phyloP scores from a whole-genome alignment of 1,140 invertebrate genomes.

The Epicauta chinensis region DNA sequence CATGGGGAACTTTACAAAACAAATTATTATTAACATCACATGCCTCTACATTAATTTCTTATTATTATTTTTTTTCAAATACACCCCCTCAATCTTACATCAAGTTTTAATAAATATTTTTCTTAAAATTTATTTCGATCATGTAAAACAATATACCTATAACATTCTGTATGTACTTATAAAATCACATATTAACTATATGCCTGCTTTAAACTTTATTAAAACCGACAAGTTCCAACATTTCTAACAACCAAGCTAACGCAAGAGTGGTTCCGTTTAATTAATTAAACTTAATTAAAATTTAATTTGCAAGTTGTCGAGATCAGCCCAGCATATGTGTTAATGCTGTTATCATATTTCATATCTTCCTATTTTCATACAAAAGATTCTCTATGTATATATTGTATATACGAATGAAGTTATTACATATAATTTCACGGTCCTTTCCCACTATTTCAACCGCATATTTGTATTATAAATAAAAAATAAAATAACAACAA shows the following conservation, averaged over 20 bases:
- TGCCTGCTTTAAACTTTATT: constrained; percentile 13
- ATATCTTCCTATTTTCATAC: constrained; percentile 4
- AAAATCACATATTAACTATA: constrained; percentile 15
- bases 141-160: too few species aligned
- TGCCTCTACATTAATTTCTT: too few species aligned
- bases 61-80: too few species aligned
- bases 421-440: constrained; percentile 12
- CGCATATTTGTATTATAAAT: too few species aligned
- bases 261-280: constrained; percentile 23
- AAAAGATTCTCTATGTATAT: too few species aligned
- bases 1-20: too few species aligned
- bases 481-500: too few species aligned
- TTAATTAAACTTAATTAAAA: constrained; percentile 29
- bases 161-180: background rate
- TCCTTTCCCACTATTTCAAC: background rate
- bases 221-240: constrained; percentile 20
- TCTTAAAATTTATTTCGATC: background rate
- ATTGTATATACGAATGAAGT: too few species aligned
- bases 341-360: constrained; percentile 16
- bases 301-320: constrained; percentile 26
- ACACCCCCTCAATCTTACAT: too few species aligned
- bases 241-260: constrained; percentile 16
- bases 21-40: too few species aligned
- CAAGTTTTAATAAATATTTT: too few species aligned
- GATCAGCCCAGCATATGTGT: constrained; percentile 24